Evolutionary conservation across 2,888 invertebrate species (phyloP).

Genomic region (Sinelater perroti): DNA sequence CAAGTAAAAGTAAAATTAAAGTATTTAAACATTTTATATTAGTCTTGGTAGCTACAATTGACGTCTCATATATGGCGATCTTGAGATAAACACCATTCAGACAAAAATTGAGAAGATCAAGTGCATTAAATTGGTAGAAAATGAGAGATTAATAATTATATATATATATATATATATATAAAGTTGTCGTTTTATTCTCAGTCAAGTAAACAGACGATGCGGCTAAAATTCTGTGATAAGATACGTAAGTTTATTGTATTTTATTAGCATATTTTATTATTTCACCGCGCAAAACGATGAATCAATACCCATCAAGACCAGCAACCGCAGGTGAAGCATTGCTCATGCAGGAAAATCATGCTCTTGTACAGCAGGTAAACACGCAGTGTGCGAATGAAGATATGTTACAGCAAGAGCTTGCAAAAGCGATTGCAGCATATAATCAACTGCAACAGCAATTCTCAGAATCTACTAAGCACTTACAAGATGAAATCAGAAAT

Average conservation of each 20-base stretch:
- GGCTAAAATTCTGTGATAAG: too few species aligned
- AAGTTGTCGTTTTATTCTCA: too few species aligned
- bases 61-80: too few species aligned
- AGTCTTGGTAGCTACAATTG: too few species aligned
- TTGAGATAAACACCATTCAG: too few species aligned
- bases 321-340: neutral
- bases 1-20: too few species aligned
- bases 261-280: conserved; percentile 5
- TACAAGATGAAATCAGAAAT: conserved; percentile 5
- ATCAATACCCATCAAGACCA: conserved; percentile 6
- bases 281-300: conserved; percentile 4
- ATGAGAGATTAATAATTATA: too few species aligned
- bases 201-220: too few species aligned
- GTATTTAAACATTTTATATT: too few species aligned
- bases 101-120: too few species aligned
- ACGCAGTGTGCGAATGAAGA: neutral
- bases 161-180: too few species aligned
- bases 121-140: too few species aligned
- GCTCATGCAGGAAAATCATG: conserved; percentile 3
- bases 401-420: conserved; percentile 2
- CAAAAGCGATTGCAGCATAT: neutral
- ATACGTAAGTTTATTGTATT: conserved; percentile 7
- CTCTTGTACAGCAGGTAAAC: conserved; percentile 4
- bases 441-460: conserved; percentile 2
- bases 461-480: conserved; percentile 1